A percentile compares a stretch with the other conserved stretches of the same genome.
Evolutionary conservation across 1,140 invertebrate genomes (phyloP).

Genomic region (Eulimnadia texana): DNA sequence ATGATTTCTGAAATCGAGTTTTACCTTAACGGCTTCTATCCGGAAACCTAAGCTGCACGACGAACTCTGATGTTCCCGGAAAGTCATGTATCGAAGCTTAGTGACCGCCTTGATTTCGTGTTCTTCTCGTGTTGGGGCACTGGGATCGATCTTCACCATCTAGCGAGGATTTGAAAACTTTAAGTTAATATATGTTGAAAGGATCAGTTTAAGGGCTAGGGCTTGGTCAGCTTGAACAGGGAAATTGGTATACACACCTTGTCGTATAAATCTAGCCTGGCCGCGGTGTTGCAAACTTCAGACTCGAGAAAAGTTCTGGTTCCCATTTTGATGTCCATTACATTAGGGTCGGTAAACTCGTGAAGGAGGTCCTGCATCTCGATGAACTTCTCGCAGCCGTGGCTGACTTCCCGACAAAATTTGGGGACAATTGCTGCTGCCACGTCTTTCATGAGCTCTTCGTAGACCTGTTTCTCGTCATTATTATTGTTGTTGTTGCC

Average conservation of each 20-base stretch:
- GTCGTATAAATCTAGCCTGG: constrained; percentile 62
- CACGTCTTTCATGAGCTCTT: constrained; percentile 58
- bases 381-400: constrained; percentile 68
- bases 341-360: constrained; percentile 67
- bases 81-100: constrained; percentile 89
- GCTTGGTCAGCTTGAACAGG: too few species aligned
- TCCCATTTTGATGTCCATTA: constrained; percentile 89
- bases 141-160: constrained; percentile 84
- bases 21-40: constrained; percentile 84
- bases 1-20: neutral
- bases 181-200: too few species aligned
- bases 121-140: constrained; percentile 69
- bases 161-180: too few species aligned
- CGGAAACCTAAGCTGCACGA: constrained; percentile 83
- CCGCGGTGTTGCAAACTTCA: constrained; percentile 70
- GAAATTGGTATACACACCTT: constrained; percentile 34
- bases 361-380: constrained; percentile 76
- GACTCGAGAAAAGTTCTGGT: constrained; percentile 83
- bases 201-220: too few species aligned
- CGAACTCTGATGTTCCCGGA: constrained; percentile 83
- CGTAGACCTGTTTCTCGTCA: constrained; percentile 60
- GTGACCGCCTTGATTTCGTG: constrained; percentile 62
- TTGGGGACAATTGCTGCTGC: constrained; percentile 65
- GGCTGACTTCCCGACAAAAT: constrained; percentile 72
- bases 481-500: constrained; percentile 31